Percentiles rank a stretch among this genome's conserved stretches.
phyloP scores from a whole-genome alignment of 2,113 vertebrate species.

The Pipa parva region DNA sequence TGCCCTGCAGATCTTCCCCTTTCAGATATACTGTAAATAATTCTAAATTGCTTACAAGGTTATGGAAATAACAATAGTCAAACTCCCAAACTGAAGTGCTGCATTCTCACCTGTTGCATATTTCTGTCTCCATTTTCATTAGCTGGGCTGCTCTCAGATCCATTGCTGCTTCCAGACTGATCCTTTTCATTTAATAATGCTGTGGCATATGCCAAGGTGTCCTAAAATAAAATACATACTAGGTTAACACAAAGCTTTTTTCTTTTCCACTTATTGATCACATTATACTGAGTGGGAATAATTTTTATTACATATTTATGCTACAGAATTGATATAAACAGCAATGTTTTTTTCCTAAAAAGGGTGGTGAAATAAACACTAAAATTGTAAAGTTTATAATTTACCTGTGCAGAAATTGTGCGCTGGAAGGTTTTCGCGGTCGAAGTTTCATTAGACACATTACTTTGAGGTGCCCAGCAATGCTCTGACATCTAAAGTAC shows the following conservation, averaged over 20 bases:
- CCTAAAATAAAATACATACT: constrained; percentile 63
- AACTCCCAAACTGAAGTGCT: no score
- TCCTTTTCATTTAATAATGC: constrained; percentile 96
- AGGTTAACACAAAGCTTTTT: no score
- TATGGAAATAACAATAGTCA: no score
- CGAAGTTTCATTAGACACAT: constrained; percentile 95
- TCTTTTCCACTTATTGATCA: no score
- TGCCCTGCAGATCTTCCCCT: no score
- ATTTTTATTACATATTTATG: no score
- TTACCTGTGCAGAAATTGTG: constrained; percentile 98
- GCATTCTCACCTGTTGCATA: constrained; percentile 79
- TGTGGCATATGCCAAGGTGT: constrained; percentile 92
- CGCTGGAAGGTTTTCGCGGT: constrained; percentile 98
- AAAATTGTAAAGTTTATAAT: constrained; percentile 46
- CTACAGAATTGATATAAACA: no score
- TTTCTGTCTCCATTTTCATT: constrained; percentile 88
- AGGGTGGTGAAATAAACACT: background rate
- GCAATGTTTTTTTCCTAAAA: background rate
- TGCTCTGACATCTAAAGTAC: constrained; percentile 92
- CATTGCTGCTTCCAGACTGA: constrained; percentile 96
- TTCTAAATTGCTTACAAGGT: no score
- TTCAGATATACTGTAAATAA: no score
- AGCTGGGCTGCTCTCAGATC: constrained; percentile 92
- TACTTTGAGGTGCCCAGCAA: constrained; percentile 97
- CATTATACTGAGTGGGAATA: no score